phyloP scores from a whole-genome alignment of 2,888 invertebrate genomes.

The Eurois occulta region DNA sequence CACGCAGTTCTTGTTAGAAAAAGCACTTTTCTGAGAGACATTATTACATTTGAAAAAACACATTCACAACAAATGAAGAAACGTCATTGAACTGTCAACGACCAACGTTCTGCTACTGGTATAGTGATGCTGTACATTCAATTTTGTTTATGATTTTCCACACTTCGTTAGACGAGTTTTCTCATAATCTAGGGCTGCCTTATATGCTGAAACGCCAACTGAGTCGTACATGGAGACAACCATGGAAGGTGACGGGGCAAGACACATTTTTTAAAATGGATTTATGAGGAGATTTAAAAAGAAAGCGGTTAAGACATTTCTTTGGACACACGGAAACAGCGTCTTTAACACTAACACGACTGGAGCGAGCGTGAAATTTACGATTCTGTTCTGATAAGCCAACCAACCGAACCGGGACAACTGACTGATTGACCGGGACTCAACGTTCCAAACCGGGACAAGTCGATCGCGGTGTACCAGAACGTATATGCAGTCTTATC shows the following conservation, averaged over 20 bases:
- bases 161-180: not conserved
- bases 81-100: slow-evolving; percentile 63
- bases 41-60: slow-evolving; percentile 75
- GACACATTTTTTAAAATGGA: not conserved
- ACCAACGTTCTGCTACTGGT: too few species aligned
- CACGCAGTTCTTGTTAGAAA: slow-evolving; percentile 81
- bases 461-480: too few species aligned
- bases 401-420: too few species aligned
- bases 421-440: too few species aligned
- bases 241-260: not conserved
- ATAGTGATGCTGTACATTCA: not conserved
- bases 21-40: slow-evolving; percentile 86
- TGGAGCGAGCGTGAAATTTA: too few species aligned
- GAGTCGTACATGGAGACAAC: too few species aligned
- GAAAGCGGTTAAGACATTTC: not conserved
- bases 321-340: too few species aligned
- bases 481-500: too few species aligned
- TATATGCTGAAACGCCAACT: not conserved
- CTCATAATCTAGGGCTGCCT: not conserved
- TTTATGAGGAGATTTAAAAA: too few species aligned
- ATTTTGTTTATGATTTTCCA: not conserved
- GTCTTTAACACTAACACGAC: too few species aligned
- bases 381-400: too few species aligned
- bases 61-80: slow-evolving; percentile 77
- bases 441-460: too few species aligned